These are phyloP conservation scores for Smithornis capensis DNA, from an alignment of 2,113 vertebrate genomes.

Conservation along the genomic window DNA sequence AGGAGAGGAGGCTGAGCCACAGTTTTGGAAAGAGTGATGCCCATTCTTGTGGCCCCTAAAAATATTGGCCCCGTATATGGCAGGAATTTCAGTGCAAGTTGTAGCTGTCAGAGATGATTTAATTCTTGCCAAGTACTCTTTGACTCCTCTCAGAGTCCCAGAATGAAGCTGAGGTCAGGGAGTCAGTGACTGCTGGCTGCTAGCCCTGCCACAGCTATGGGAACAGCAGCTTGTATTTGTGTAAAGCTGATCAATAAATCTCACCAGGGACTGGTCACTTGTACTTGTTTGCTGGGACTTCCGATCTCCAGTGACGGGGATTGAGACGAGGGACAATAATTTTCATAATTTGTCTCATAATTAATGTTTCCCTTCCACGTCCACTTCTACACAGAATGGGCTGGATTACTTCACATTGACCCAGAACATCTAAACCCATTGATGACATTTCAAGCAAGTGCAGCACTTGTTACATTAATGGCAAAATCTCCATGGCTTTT, in stretches of 20 bases:
- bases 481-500: background rate
- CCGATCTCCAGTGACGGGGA: background rate
- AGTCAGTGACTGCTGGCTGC: background rate
- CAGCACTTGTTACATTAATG: background rate
- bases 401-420: background rate
- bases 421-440: background rate
- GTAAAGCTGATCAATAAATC: background rate
- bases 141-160: background rate
- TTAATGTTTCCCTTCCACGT: background rate
- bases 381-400: background rate
- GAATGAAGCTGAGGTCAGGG: conserved; percentile 14
- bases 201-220: background rate
- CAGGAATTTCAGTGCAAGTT: background rate
- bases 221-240: background rate
- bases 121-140: conserved; percentile 26
- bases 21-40: background rate
- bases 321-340: background rate
- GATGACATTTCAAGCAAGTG: background rate
- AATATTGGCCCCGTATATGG: background rate
- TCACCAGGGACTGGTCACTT: background rate
- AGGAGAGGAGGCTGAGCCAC: background rate
- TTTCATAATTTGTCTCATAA: background rate
- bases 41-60: background rate
- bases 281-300: background rate
- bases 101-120: conserved; percentile 18